These are phyloP conservation scores for Melipona quadrifasciata DNA, from an alignment of 1,140 invertebrate species.

Conservation along the genomic window DNA sequence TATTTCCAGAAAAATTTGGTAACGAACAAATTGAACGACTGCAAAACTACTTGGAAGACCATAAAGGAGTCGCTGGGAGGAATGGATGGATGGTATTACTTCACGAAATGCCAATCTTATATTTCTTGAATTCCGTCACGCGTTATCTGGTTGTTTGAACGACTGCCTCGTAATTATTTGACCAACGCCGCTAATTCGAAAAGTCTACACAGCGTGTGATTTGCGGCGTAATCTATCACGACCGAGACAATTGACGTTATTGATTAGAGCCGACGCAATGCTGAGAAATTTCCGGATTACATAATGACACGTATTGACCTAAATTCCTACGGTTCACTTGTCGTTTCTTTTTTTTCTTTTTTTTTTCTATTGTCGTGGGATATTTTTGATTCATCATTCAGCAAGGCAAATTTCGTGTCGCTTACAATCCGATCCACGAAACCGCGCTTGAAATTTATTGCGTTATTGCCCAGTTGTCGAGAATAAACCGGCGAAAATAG, in stretches of 20 bases:
- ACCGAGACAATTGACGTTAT: not conserved
- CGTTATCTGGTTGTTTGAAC: rapidly evolving
- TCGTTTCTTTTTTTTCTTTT: no score
- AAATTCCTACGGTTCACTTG: not conserved
- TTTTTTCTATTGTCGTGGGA: not conserved
- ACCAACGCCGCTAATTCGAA: not conserved
- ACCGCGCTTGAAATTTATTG: not conserved
- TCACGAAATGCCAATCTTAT: not conserved
- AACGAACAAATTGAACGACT: no score
- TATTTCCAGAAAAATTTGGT: no score
- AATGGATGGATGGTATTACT: no score
- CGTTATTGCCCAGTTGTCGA: not conserved
- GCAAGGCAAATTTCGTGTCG: not conserved
- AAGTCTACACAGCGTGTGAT: not conserved
- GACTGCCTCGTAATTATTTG: not conserved
- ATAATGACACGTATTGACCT: not conserved
- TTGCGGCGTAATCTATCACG: not conserved
- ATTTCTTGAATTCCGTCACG: not conserved
- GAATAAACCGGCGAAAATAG: slow-evolving; percentile 36
- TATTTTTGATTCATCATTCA: not conserved
- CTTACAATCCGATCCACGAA: not conserved
- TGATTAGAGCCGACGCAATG: not conserved
- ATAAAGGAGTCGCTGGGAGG: no score
- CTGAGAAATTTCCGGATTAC: not conserved
- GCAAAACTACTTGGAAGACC: no score